phyloP scores from a whole-genome alignment of 2,797 vertebrate species.

The Platyrinchus mystaceus region DNA sequence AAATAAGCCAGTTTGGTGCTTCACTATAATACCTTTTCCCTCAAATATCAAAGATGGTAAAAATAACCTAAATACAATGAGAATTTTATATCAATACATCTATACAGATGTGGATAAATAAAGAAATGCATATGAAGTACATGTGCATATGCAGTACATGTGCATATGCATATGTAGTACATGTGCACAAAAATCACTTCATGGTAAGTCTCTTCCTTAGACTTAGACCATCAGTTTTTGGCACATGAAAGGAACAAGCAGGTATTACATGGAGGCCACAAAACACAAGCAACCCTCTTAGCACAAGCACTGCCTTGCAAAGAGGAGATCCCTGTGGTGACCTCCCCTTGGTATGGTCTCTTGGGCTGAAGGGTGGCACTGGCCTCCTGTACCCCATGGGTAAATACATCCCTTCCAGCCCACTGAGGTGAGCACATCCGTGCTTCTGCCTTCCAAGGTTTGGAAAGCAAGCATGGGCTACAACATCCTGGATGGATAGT shows the following conservation, averaged over 20 bases:
- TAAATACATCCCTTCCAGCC: neutral
- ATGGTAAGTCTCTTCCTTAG: neutral
- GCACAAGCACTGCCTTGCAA: neutral
- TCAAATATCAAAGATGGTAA: neutral
- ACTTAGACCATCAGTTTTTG: neutral
- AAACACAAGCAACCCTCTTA: neutral
- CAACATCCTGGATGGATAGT: neutral
- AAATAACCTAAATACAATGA: neutral
- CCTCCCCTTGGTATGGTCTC: neutral
- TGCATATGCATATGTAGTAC: neutral
- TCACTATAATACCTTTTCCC: neutral
- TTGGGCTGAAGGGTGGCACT: neutral
- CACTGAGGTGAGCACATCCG: neutral
- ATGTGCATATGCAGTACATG: neutral
- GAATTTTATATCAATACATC: neutral
- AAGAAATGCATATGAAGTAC: neutral
- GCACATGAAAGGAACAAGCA: neutral
- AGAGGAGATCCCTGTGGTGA: neutral
- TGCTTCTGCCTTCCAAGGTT: neutral
- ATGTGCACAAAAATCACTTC: neutral
- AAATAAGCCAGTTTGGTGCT: neutral
- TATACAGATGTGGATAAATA: neutral
- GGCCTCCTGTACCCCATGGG: neutral
- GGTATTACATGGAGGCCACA: fast-evolving
- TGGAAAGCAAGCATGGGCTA: neutral